phyloP scores from a whole-genome alignment of 2,888 invertebrate species.

The Malachius bipustulatus region DNA sequence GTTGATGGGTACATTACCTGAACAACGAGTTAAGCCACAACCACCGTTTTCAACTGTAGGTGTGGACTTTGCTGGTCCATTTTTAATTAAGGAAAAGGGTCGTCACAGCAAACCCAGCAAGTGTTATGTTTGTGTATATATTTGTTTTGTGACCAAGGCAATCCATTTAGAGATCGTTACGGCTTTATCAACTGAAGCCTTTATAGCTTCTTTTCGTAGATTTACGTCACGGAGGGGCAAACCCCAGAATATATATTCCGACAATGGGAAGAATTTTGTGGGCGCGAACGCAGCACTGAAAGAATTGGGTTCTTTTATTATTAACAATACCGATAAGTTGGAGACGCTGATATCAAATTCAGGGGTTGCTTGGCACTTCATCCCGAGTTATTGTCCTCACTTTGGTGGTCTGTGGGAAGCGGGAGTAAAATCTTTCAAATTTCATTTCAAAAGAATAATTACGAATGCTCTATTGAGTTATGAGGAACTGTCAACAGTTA shows the following conservation, averaged over 20 bases:
- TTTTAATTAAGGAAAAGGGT: no score
- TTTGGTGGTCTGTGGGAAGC: no score
- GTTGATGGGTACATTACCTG: slow-evolving; percentile 15
- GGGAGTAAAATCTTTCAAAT: no score
- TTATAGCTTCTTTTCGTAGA: slow-evolving; percentile 16
- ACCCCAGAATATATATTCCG: no score
- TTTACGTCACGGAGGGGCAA: slow-evolving; percentile 22
- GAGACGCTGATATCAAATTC: slow-evolving; percentile 5
- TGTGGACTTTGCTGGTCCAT: slow-evolving; percentile 16
- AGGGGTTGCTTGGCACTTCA: slow-evolving; percentile 15
- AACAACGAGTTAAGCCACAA: slow-evolving; percentile 9
- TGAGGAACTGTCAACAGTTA: slow-evolving; percentile 22
- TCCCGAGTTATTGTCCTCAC: slow-evolving; percentile 15
- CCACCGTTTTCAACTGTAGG: slow-evolving; percentile 13
- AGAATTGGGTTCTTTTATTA: slow-evolving; percentile 10
- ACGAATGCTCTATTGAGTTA: slow-evolving; percentile 19
- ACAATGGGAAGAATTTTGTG: no score
- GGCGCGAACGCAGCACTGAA: slow-evolving; percentile 10
- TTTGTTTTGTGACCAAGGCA: slow-evolving; percentile 16
- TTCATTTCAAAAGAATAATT: slow-evolving; percentile 15
- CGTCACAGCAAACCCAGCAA: slow-evolving; percentile 11
- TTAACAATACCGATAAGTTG: slow-evolving; percentile 6
- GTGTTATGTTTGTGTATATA: slow-evolving; percentile 13
- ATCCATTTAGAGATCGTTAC: no score
- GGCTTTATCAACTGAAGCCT: no score